Conservation (phyloP, 2,797 vertebrate genomes). For the Sternotherus odoratus region DNA sequence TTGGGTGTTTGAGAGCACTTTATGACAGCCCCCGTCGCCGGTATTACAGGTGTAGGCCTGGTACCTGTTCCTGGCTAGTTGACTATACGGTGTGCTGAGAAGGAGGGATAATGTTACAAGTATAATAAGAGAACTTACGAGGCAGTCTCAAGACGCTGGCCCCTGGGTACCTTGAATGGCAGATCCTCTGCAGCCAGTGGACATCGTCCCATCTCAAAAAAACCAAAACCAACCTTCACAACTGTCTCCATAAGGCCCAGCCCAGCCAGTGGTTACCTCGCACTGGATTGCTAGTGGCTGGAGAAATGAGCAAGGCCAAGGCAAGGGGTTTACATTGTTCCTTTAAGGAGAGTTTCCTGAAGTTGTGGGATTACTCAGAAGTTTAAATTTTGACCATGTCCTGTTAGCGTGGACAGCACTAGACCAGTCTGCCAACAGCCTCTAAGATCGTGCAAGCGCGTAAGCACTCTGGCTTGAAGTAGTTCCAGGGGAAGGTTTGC, state of each 20-base stretch:
- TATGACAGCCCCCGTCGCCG: slow-evolving; percentile 59
- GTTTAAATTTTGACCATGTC: too few relatives aligned
- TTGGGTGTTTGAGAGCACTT: slow-evolving; percentile 86
- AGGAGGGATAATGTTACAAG: slow-evolving; percentile 67
- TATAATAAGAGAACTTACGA: slow-evolving; percentile 75
- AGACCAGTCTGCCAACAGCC: too few relatives aligned
- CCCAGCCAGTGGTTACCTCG: neutral
- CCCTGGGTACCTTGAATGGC: neutral
- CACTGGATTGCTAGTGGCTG: neutral
- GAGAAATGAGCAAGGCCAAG: neutral
- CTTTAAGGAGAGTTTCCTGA: neutral
- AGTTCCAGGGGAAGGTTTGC: neutral
- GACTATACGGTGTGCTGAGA: slow-evolving; percentile 25
- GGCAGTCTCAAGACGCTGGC: neutral
- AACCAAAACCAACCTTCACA: neutral
- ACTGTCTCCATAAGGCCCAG: neutral
- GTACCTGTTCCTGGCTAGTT: slow-evolving; percentile 18
- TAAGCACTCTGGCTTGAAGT: neutral
- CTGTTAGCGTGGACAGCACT: neutral
- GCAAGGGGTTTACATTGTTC: neutral
- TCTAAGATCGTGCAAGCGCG: neutral
- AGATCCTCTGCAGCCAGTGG: neutral
- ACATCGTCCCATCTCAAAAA: neutral
- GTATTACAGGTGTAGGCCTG: neutral
- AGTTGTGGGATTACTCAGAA: fast-evolving